phyloP scores from a whole-genome alignment of 2,888 invertebrate genomes.

The Germaria angustata region DNA sequence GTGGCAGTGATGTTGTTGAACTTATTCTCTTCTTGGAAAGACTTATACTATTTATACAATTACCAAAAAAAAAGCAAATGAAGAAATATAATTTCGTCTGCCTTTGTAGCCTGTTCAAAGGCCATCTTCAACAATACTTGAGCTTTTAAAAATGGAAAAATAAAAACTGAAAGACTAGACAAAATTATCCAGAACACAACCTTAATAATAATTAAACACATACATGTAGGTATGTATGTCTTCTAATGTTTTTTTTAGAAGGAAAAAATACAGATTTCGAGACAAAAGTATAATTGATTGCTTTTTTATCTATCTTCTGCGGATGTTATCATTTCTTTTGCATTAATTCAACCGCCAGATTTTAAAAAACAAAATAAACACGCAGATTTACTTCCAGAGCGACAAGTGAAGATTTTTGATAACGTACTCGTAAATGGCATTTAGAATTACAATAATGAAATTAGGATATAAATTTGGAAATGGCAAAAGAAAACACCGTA shows the following conservation, averaged over 20 bases:
- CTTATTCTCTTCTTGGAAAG: too few relatives aligned
- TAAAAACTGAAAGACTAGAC: too few relatives aligned
- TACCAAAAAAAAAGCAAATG: too few relatives aligned
- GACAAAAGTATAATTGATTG: constrained; percentile 26
- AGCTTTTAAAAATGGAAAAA: too few relatives aligned
- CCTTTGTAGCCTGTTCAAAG: too few relatives aligned
- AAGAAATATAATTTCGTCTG: too few relatives aligned
- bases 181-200: too few relatives aligned
- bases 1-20: too few relatives aligned
- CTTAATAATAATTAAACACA: too few relatives aligned
- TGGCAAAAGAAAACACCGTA: not conserved
- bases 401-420: constrained; percentile 42
- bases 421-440: constrained; percentile 45
- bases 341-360: not conserved
- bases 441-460: constrained; percentile 42
- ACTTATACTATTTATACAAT: too few relatives aligned
- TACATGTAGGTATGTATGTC: too few relatives aligned
- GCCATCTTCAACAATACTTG: too few relatives aligned
- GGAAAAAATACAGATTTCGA: constrained; percentile 34
- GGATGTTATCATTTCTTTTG: not conserved
- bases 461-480: constrained; percentile 30
- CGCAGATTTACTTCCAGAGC: not conserved
- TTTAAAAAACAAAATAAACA: not conserved
- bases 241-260: not conserved
- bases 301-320: not conserved